Base-by-base conservation (phyloP, 2,113 vertebrate genomes). In the Corydoras maculifer region DNA sequence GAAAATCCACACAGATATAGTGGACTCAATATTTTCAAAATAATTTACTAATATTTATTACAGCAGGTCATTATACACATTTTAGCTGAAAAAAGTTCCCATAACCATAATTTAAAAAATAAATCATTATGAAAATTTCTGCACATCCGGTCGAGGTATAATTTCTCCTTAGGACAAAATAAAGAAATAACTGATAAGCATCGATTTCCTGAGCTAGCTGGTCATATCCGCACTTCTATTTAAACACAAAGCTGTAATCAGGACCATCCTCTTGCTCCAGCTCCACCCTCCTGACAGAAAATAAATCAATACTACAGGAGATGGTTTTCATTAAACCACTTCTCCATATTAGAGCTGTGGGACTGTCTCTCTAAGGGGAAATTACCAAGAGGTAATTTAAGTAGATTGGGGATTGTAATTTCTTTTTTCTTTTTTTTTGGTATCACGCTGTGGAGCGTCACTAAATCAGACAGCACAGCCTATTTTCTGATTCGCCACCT, bases 351-450 rank as follows among this genome's bases (percentile, higher is more conserved):
- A 61, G 58, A 9, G 3, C 11, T 8, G 2, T 30, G 51, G 51
- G 64, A 73, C n/a, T 54, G 48, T 11, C 14, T 31, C n/a, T 54
- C 43, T 50, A n/a, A 29, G 35, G 30, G 51, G 25, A 74, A 67
- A 62, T 68, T 74, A 35, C 62, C 58, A 29, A 31, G 32, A 51
- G 65, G 58, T 74, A 74, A 74, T 74, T 74, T 57, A 62, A 62
- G 53, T 13, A 12, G 59, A 31, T 62, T 54, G 51, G 15, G 43
- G 12, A 60, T 62, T 67, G 64, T 49, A 43, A 43, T 43, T 43
- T 43, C 2, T 25, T 25, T 25, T 25, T 10, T 55, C 58, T 62
- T 48, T 35, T 18, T 3, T 7, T 10, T 8, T 15, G 30, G 12
- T n/a, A 31, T 58, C 54, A 51, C 48, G 48, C 49, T 51, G 55